Evolutionary conservation across 2,113 vertebrate species (phyloP).

Genomic region (Chaetura pelagica): DNA sequence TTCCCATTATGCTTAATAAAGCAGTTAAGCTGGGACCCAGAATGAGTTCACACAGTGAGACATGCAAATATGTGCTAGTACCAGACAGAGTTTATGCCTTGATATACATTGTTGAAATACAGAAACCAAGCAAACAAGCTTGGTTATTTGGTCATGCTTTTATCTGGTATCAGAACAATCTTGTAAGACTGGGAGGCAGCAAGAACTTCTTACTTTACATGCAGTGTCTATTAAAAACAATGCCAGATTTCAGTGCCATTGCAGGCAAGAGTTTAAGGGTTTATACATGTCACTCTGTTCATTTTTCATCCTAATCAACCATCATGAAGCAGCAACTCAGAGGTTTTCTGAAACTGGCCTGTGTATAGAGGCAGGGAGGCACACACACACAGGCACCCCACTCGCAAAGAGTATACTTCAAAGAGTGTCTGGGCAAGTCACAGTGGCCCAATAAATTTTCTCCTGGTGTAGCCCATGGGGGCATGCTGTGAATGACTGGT

Average conservation of each 20-base stretch:
- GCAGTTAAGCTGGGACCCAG: background rate
- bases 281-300: rapidly evolving
- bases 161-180: background rate
- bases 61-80: background rate
- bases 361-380: background rate
- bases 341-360: background rate
- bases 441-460: background rate
- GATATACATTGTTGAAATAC: background rate
- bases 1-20: background rate
- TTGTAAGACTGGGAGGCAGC: background rate
- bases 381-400: too few species aligned
- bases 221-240: background rate
- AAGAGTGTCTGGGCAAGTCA: background rate
- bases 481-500: background rate
- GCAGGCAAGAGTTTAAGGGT: background rate
- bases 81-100: background rate
- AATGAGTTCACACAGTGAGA: background rate
- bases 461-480: background rate
- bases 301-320: background rate
- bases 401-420: background rate
- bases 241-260: background rate
- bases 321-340: background rate
- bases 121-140: background rate
- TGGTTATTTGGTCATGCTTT: background rate
- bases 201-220: background rate